Conservation (phyloP, 2,113 vertebrate genomes). For the Reinhardtius hippoglossoides region DNA sequence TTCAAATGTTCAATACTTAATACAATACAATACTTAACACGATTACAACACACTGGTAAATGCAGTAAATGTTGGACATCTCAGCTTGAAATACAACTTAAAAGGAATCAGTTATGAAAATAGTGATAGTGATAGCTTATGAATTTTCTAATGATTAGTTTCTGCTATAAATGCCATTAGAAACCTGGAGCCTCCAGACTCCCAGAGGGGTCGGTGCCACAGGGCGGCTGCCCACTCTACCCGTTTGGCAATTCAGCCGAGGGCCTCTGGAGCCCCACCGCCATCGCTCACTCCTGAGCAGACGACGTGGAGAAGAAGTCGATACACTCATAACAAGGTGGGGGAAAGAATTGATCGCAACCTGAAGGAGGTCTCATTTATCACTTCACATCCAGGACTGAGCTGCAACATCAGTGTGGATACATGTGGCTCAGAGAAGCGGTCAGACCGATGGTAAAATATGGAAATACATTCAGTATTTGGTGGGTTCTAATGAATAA, state of each 20-base stretch:
- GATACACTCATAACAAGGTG: slow-evolving; percentile 53
- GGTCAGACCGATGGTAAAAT: neutral
- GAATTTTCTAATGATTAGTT: neutral
- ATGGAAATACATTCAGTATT: neutral
- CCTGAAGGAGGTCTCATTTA: slow-evolving; percentile 45
- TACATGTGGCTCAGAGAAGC: neutral
- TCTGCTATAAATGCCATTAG: slow-evolving; percentile 1
- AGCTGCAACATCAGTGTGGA: neutral
- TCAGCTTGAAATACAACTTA: neutral
- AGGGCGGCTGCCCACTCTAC: neutral
- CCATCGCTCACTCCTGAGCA: slow-evolving; percentile 40
- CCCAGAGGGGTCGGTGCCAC: neutral
- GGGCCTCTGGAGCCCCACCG: neutral
- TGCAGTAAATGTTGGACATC: neutral
- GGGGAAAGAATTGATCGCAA: slow-evolving; percentile 36
- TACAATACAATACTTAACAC: no score
- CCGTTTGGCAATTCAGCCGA: slow-evolving; percentile 15
- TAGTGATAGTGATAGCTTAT: neutral
- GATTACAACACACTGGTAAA: no score
- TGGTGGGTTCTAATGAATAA: neutral
- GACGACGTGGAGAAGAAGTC: slow-evolving; percentile 36
- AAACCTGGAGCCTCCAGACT: neutral
- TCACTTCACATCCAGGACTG: slow-evolving; percentile 25
- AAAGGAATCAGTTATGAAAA: neutral
- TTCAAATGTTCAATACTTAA: no score